These are phyloP conservation scores for Acanthaster planci DNA, from an alignment of 35 echinoderm and acorn worm species.

Conservation along the genomic window DNA sequence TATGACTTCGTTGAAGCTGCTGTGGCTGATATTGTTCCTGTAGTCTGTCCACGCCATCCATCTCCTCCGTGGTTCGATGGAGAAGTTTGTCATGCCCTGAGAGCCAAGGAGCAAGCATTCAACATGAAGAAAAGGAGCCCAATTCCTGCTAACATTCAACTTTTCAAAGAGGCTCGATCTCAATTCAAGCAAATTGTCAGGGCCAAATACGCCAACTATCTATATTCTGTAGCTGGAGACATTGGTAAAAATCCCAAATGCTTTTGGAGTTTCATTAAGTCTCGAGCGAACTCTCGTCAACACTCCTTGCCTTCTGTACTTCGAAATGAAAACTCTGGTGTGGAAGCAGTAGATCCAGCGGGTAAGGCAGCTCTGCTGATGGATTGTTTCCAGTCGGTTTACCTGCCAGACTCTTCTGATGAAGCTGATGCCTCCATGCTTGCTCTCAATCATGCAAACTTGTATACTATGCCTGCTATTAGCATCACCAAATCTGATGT, in stretches of 20 bases:
- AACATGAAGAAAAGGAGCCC: not conserved
- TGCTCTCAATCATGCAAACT: not conserved
- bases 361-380: not conserved
- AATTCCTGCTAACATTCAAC: not conserved
- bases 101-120: conserved; percentile 18
- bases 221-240: not conserved
- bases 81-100: conserved; percentile 3
- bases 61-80: conserved; percentile 27
- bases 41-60: conserved; percentile 13
- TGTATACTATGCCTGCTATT: not conserved
- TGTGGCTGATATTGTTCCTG: conserved; percentile 21
- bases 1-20: conserved; percentile 40
- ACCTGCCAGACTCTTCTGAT: not conserved
- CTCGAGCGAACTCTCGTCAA: not conserved
- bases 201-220: not conserved
- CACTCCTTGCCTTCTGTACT: not conserved
- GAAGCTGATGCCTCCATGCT: not conserved
- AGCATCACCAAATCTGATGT: not conserved
- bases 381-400: not conserved
- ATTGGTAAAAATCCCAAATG: not conserved
- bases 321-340: not conserved
- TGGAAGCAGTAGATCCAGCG: not conserved
- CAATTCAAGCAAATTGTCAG: not conserved
- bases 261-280: not conserved
- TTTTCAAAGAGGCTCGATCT: not conserved